Base-by-base conservation (phyloP, 2,797 vertebrate species). In the Chiropotes sagulatus region DNA sequence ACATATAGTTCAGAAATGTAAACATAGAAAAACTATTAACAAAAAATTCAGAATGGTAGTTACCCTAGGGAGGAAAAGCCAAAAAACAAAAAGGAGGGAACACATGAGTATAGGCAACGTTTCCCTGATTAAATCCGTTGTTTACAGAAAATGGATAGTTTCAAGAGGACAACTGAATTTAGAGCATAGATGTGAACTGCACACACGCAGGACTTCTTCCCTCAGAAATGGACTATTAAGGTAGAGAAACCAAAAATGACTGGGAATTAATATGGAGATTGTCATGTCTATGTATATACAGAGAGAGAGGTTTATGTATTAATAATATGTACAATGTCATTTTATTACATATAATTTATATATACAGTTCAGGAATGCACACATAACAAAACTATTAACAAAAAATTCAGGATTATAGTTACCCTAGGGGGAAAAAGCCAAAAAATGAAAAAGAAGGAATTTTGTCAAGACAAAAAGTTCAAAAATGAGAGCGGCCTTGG, bases 341-440 rank as follows among this genome's bases (percentile, higher is more conserved):
- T 33, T 3, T 41, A 33, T 41, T 28, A 75, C 19, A 67, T 50
- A 24, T 48, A 61, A 83, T 57, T 57, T 70, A 44, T 75, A 84
- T 41, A 67, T 58, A 30, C n/a, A 85, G 7, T 75, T 92, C n/a
- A 89, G 15, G 22, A 88, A 75, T 58, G 73, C 2, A n/a, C 70
- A 15, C 7, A 90, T 54, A 89, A 33, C 48, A 72, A 79, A 84
- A 76, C 10, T 72, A 52, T 67, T 81, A 46, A 79, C 41, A 20
- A 88, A 78, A 93, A 73, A 58, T 83, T 97, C 72, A 81, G 15
- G n/a, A 50, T 9, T 52, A 24, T 89, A 67, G 28, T 87, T 92
- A 58, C 26, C 17, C 19, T 11, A 52, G 19, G 14, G n/a, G 58
- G 41, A 82, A 92, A 15, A 26, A 91, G 5, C 28, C 46, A 54